These are phyloP conservation scores for Hirudo medicinalis DNA, from an alignment of 1,140 invertebrate genomes.

Conservation along the genomic window DNA sequence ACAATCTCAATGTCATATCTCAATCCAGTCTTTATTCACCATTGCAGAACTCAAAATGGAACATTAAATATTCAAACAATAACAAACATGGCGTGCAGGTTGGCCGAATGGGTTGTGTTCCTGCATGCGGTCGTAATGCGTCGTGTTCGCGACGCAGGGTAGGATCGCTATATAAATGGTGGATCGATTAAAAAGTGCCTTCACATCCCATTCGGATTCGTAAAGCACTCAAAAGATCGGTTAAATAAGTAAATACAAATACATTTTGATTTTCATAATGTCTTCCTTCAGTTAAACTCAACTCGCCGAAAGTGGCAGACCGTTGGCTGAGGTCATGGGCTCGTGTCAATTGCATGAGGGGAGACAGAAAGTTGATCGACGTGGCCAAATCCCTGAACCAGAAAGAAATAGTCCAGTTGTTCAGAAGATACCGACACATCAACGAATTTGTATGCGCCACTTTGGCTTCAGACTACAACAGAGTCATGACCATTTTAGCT, in stretches of 20 bases:
- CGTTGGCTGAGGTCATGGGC: slow-evolving; percentile 25
- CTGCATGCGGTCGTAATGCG: too few relatives aligned
- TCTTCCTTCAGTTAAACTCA: slow-evolving; percentile 23
- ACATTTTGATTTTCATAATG: neutral
- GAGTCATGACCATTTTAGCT: slow-evolving; percentile 25
- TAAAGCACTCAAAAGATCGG: too few relatives aligned
- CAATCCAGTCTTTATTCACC: neutral
- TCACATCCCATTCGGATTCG: too few relatives aligned
- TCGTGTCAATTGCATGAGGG: slow-evolving; percentile 23
- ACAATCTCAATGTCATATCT: neutral
- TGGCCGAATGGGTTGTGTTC: too few relatives aligned
- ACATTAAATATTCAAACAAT: neutral
- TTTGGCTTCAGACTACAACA: slow-evolving; percentile 25
- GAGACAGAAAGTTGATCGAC: slow-evolving; percentile 23
- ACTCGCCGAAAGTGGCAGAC: slow-evolving; percentile 23
- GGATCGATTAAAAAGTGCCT: too few relatives aligned
- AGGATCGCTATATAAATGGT: too few relatives aligned
- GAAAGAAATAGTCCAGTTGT: slow-evolving; percentile 21
- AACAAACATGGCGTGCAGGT: too few relatives aligned
- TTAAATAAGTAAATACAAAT: too few relatives aligned
- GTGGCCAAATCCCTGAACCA: slow-evolving; percentile 20
- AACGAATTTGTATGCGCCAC: slow-evolving; percentile 28
- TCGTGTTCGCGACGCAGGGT: too few relatives aligned
- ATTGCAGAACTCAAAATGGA: neutral
- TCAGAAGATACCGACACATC: slow-evolving; percentile 25